Percentiles rank a stretch among this genome's conserved stretches.
Evolutionary conservation across 2,888 invertebrate genomes (phyloP).

Genomic region (Ennomos fuscantarius): DNA sequence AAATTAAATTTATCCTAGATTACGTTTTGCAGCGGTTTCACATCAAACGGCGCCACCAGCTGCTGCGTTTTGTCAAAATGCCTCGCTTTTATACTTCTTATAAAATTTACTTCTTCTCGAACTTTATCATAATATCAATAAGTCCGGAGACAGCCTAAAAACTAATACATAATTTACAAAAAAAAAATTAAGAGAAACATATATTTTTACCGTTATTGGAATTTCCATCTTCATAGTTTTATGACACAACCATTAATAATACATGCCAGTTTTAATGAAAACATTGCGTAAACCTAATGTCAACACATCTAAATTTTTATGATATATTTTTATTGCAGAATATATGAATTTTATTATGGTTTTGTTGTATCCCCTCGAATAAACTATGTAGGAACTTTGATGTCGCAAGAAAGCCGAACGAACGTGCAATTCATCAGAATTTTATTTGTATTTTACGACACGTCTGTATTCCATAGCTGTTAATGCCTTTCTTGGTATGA

Average conservation of each 20-base stretch:
- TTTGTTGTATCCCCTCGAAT: conserved; percentile 40
- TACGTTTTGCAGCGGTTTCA: too few relatives aligned
- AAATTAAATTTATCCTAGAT: too few relatives aligned
- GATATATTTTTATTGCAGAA: conserved; percentile 52
- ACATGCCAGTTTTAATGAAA: conserved; percentile 31
- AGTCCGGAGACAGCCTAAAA: too few relatives aligned
- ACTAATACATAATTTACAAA: too few relatives aligned
- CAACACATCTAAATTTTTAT: conserved; percentile 42
- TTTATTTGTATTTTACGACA: conserved; percentile 60
- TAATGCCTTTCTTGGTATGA: conserved; percentile 21
- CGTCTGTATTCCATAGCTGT: conserved; percentile 39
- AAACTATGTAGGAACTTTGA: conserved; percentile 43
- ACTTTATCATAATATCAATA: too few relatives aligned
- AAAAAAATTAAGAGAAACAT: too few relatives aligned
- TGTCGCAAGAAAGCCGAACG: conserved; percentile 44
- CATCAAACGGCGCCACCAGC: too few relatives aligned
- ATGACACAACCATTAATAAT: conserved; percentile 22
- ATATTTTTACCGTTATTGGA: not conserved
- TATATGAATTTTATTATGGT: conserved; percentile 45
- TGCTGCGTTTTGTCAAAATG: too few relatives aligned
- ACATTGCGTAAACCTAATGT: conserved; percentile 32
- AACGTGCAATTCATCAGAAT: conserved; percentile 57
- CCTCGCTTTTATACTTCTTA: too few relatives aligned
- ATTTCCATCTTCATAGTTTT: conserved; percentile 15
- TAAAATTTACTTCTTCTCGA: too few relatives aligned